Evolutionary conservation across 23 tunicate species (phyloP), one percentile per base, ranked within the genome.

Genomic region (Halocynthia roretzi): DNA sequence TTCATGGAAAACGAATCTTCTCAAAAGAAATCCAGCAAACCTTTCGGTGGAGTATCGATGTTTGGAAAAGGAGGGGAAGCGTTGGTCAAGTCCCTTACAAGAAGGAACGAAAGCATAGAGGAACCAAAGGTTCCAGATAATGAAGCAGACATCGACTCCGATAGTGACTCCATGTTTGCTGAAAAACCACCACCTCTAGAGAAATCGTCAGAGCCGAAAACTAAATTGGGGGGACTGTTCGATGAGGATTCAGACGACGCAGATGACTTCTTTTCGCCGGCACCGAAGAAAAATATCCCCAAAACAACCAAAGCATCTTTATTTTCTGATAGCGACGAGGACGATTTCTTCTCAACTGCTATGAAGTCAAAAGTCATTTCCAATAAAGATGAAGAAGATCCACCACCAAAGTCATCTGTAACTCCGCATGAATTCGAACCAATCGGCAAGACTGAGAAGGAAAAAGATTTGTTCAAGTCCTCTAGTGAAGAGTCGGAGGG

Each of bases 41-140:
- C 97, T 7, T 8, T 22, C 64, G 97, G 97, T 8, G 97, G 97
- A 17, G 82, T 91, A 11, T 77, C 87, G 10, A 12, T 91, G 80
- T 91, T 91, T 65, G 90, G 97, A 31, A 31, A 31, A 31, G 44
- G 44, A 31, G 44, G 44, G 44, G 44, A 31, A 31, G 44, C 44
- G 4, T 31, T 31, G 44, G 44, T 31, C 44, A 31, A 31, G 4
- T 31, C 44, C 44, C 1, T 31, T 31, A 31, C 44, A 31, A 31
- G 44, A 31, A 31, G 44, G 44, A 31, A 31, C 44, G 44, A 31
- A 31, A 31, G 44, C 44, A 31, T 31, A 31, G 44, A 31, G 44
- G 5, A 74, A 4, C 78, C 64, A 8, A 14, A 62, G 21, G 5
- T 5, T 17, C 56, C 56, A 19, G 78, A 54, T 31, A 50, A 44